These are phyloP conservation scores for Aphelenchoides bicaudatus DNA, from an alignment of 2,888 invertebrate species.

Conservation along the genomic window DNA sequence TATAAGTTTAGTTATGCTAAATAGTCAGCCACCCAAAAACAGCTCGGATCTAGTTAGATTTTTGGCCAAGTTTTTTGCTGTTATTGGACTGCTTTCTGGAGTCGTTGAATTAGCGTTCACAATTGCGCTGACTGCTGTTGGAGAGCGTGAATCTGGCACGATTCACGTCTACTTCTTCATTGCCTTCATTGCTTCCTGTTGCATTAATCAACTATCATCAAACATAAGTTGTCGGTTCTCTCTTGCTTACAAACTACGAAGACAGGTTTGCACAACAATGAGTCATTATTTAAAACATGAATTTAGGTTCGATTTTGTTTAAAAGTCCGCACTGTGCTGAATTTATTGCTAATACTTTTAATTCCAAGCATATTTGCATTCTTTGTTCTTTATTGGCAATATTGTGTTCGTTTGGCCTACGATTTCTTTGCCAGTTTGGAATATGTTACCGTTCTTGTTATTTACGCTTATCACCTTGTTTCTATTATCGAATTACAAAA, in stretches of 20 bases:
- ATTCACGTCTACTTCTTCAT: conserved; percentile 34
- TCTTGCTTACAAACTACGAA: background rate
- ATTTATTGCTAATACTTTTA: too few relatives aligned
- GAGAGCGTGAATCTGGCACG: conserved; percentile 29
- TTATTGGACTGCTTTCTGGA: conserved; percentile 19
- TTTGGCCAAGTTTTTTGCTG: background rate
- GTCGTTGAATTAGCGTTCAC: conserved; percentile 31
- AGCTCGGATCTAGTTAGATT: conserved; percentile 16
- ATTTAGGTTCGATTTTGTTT: background rate
- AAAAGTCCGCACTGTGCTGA: too few relatives aligned
- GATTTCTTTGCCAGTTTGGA: conserved; percentile 28
- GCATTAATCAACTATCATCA: conserved; percentile 8
- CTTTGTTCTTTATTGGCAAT: conserved; percentile 27
- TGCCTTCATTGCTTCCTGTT: conserved; percentile 22
- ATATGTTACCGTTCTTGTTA: conserved; percentile 26
- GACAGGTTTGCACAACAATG: conserved; percentile 14
- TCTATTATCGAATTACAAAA: conserved; percentile 17
- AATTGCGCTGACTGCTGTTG: conserved; percentile 29
- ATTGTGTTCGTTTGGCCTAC: conserved; percentile 31
- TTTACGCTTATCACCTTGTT: conserved; percentile 27
- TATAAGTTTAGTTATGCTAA: conserved; percentile 7
- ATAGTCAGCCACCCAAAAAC: background rate
- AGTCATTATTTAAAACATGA: background rate
- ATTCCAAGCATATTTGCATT: conserved; percentile 22
- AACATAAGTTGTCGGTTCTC: conserved; percentile 12